A percentile compares a stretch with the other conserved stretches of the same genome.
These are phyloP conservation scores for Ypsolopha sequella DNA, from an alignment of 2,888 invertebrate species.

Conservation along the genomic window DNA sequence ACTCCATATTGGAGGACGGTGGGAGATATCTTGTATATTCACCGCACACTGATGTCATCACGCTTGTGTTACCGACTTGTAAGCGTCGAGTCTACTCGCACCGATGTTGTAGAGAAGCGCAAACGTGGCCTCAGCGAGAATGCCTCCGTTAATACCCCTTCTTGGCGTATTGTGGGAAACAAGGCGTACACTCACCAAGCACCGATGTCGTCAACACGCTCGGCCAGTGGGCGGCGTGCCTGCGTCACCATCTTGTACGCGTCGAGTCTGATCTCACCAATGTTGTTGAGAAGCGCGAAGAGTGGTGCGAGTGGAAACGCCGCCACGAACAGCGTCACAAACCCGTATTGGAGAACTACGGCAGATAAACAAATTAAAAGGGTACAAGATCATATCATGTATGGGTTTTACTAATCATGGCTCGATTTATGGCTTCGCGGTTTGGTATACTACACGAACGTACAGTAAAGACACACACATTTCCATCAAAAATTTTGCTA, in stretches of 20 bases:
- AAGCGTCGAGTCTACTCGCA: too few relatives aligned
- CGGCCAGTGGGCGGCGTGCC: conserved; percentile 88
- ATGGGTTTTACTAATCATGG: background rate
- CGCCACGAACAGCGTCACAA: conserved; percentile 96
- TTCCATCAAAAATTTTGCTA: too few relatives aligned
- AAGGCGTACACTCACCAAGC: conserved; percentile 79
- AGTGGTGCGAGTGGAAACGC: conserved; percentile 97
- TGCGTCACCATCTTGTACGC: conserved; percentile 98
- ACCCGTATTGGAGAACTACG: conserved; percentile 96
- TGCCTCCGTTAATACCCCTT: too few relatives aligned
- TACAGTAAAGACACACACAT: too few relatives aligned
- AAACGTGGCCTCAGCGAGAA: too few relatives aligned
- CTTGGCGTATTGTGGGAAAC: too few relatives aligned
- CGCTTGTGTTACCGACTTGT: too few relatives aligned
- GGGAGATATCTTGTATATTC: conserved; percentile 7
- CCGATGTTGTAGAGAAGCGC: too few relatives aligned
- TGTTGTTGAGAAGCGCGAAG: conserved; percentile 95
- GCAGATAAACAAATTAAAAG: conserved; percentile 4
- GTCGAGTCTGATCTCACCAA: conserved; percentile 94
- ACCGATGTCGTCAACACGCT: conserved; percentile 93
- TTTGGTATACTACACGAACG: too few relatives aligned
- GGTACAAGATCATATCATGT: background rate
- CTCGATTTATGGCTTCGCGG: too few relatives aligned
- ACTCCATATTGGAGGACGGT: too few relatives aligned
- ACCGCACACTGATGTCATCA: conserved; percentile 93